These are phyloP conservation scores for Cichladusa arquata DNA, from an alignment of 2,113 vertebrate genomes.

Conservation along the genomic window DNA sequence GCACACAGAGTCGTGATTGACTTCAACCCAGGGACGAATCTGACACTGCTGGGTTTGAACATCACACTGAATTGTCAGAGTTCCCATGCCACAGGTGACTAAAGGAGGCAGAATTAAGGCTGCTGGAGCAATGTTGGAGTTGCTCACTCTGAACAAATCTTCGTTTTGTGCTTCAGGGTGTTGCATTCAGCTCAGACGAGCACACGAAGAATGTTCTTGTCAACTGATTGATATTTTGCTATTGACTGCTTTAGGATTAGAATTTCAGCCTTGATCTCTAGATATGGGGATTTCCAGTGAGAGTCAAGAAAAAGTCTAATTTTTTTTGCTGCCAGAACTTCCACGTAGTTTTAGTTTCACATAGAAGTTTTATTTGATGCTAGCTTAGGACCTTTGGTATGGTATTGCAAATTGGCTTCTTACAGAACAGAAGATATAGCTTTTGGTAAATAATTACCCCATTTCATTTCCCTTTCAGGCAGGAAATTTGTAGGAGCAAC, in stretches of 20 bases:
- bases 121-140: background rate
- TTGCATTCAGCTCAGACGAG: background rate
- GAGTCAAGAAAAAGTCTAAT: background rate
- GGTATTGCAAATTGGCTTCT: background rate
- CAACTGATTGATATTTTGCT: background rate
- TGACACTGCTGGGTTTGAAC: background rate
- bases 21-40: accelerated
- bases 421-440: background rate
- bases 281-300: background rate
- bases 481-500: background rate
- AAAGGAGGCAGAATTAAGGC: background rate
- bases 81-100: no score
- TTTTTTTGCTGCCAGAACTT: background rate
- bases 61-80: background rate
- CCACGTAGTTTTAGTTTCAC: background rate
- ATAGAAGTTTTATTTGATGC: background rate
- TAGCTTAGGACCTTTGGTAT: background rate
- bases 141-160: no score
- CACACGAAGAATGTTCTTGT: background rate
- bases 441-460: background rate
- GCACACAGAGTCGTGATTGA: background rate
- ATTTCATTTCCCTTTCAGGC: background rate
- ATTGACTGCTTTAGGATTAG: background rate
- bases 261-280: background rate
- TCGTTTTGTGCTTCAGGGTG: background rate